Evolutionary conservation across 2,888 invertebrate genomes (phyloP), one percentile per base, ranked within the genome.

Genomic region (Cerastoderma edule): DNA sequence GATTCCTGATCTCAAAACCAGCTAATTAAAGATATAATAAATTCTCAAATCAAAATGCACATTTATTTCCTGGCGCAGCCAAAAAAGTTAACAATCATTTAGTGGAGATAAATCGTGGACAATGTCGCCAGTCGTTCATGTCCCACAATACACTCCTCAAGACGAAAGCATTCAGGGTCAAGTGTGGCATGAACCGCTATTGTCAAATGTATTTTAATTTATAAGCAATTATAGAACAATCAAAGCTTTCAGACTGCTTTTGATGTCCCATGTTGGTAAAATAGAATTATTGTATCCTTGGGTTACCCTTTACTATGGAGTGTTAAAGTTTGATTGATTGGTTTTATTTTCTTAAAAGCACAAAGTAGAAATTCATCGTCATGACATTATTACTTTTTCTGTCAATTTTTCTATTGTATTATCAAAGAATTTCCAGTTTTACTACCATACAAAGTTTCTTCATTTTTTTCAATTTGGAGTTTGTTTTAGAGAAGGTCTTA

Each of bases 151-250:
- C 24, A 60, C 60, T 39, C 19, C 39, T 60, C 39, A n/a, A n/a
- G 60, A 39, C 60, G 24, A 3, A 60, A n/a, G n/a, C 35, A 35
- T 60, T 39, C 60, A 60, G 60, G 60, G 60, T 60, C 60, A 60
- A 60, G 60, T 19, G 22, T 60, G 60, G 60, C 60, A 60, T 60
- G 60, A 16, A 10, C 60, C 35, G n/a, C 39, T 39, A 39, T 60
- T 60, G 60, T 60, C 39, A 39, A 60, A 39, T 60, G 35, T 10
- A 39, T 39, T 60, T 60, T 60, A 60, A 60, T 60, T 60, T 60
- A 60, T 60, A 60, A 27, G 39, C 39, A 60, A 60, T 60, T 60
- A 60, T 19, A 22, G 60, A 60, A 60, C 60, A 60, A 60, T 60
- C 60, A 60, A 16, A 27, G 39, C n/a, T 35, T 60, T 60, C 8